These are phyloP conservation scores for Clarias macrocephalus DNA, from an alignment of 2,113 vertebrate species.

Conservation along the genomic window DNA sequence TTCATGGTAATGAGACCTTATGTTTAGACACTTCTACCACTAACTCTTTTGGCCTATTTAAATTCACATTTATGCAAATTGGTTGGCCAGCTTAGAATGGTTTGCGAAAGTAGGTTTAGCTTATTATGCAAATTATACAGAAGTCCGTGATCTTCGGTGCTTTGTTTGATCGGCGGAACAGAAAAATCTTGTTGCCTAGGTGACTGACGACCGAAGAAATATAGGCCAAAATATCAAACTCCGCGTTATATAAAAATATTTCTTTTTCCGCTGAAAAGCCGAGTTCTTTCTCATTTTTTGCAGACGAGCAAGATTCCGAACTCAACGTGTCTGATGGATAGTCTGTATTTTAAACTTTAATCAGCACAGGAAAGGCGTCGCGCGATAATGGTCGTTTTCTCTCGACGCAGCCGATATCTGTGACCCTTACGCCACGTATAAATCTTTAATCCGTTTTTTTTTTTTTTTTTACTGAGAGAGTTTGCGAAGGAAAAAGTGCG, in stretches of 20 bases:
- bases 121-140: not conserved
- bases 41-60: not conserved
- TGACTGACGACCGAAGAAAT: not conserved
- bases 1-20: not conserved
- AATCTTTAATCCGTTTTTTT: not conserved
- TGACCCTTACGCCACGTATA: conserved; percentile 1
- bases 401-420: not conserved
- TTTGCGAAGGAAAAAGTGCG: not conserved
- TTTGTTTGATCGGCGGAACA: not conserved
- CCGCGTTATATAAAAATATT: not conserved
- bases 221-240: not conserved
- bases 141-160: not conserved
- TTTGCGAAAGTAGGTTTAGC: not conserved
- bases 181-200: not conserved
- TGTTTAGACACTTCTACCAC: not conserved
- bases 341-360: not conserved
- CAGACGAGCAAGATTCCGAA: not conserved
- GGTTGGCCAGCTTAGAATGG: not conserved
- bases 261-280: not conserved
- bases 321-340: not conserved
- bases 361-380: not conserved
- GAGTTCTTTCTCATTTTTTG: not conserved
- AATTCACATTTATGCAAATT: not conserved
- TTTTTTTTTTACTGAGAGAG: not conserved
- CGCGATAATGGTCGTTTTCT: not conserved